Conservation (phyloP, 2,113 vertebrate genomes). For the Xiphophorus hellerii region DNA sequence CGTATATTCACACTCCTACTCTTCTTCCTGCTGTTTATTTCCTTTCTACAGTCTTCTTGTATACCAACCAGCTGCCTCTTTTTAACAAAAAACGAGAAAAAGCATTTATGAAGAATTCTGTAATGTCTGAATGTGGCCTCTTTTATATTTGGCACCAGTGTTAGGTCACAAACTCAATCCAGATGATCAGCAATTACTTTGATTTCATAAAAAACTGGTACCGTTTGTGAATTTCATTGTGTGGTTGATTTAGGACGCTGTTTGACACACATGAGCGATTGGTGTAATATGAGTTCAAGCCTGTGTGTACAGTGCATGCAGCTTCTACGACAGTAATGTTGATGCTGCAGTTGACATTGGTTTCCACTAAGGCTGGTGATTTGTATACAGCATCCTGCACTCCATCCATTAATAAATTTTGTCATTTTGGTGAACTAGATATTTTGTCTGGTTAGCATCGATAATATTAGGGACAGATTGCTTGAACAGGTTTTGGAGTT, state of each 20-base stretch:
- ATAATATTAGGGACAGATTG: constrained; percentile 17
- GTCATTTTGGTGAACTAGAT: constrained; percentile 29
- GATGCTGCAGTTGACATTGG: background rate
- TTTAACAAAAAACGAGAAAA: background rate
- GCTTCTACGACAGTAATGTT: background rate
- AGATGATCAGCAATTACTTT: constrained; percentile 6
- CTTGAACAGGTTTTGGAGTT: constrained; percentile 11
- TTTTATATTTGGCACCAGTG: constrained; percentile 12
- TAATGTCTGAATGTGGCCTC: background rate
- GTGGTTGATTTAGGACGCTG: constrained; percentile 7
- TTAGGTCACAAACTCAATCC: constrained; percentile 10
- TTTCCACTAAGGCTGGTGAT: background rate
- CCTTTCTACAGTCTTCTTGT: constrained; percentile 36
- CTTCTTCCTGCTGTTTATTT: constrained; percentile 22
- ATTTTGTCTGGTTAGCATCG: constrained; percentile 58
- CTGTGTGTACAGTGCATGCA: background rate
- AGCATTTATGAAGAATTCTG: constrained; percentile 7
- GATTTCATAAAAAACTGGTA: background rate
- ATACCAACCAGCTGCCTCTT: constrained; percentile 27
- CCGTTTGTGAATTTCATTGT: constrained; percentile 9
- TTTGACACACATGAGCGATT: constrained; percentile 10
- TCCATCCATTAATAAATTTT: constrained; percentile 4
- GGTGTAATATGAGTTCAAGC: background rate
- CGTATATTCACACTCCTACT: constrained; percentile 41
- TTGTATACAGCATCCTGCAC: constrained; percentile 2